phyloP scores from a whole-genome alignment of 2,888 invertebrate species.

The Leptopilina myrica region DNA sequence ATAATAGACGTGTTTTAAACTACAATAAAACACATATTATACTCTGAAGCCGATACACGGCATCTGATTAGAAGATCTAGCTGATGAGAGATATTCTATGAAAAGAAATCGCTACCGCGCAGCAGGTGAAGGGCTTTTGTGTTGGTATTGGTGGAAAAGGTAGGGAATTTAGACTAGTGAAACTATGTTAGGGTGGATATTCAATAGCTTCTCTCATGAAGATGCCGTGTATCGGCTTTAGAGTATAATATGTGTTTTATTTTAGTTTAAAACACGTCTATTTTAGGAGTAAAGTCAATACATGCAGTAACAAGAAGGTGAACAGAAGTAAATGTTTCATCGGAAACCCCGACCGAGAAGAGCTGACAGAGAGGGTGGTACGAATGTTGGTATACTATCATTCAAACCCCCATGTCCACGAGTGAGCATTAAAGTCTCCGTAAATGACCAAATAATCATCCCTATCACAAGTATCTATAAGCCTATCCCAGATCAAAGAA shows the following conservation, averaged over 20 bases:
- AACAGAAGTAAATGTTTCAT: too few species aligned
- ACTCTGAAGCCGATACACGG: conserved; percentile 42
- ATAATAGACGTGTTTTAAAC: conserved; percentile 34
- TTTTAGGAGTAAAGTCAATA: too few species aligned
- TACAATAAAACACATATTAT: conserved; percentile 43
- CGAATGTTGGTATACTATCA: too few species aligned
- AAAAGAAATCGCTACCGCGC: not conserved
- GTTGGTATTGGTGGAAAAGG: not conserved
- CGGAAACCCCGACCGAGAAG: too few species aligned
- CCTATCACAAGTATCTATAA: too few species aligned
- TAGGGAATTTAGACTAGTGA: not conserved
- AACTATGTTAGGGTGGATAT: not conserved
- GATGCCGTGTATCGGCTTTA: conserved; percentile 46
- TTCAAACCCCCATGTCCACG: too few species aligned
- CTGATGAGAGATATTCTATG: not conserved
- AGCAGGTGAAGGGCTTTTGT: not conserved
- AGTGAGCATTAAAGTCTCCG: too few species aligned
- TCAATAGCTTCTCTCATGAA: conserved; percentile 36
- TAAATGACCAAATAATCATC: too few species aligned
- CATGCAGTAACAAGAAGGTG: too few species aligned
- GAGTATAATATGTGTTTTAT: conserved; percentile 38
- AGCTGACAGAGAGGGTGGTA: too few species aligned
- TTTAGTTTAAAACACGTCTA: conserved; percentile 36
- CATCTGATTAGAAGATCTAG: conserved; percentile 32
- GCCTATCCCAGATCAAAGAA: too few species aligned